Conservation (phyloP, 2,888 invertebrate species). For the Cephus spinipes region DNA sequence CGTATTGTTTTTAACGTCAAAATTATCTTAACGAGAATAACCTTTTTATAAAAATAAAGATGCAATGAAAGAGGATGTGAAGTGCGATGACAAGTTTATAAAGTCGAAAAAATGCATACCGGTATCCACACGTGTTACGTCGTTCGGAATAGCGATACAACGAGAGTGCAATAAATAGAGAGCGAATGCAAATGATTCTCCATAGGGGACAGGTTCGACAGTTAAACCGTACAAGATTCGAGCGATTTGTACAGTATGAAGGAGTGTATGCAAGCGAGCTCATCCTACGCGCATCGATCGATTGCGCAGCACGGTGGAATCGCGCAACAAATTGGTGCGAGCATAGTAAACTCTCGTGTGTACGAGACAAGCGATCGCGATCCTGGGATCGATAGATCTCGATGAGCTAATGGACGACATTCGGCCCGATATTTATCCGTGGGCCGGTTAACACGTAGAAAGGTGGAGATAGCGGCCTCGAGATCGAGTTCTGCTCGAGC, state of each 20-base stretch:
- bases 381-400: neutral
- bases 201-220: neutral
- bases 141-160: neutral
- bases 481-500: constrained; percentile 2
- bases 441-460: constrained; percentile 5
- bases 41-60: neutral
- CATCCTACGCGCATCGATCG: neutral
- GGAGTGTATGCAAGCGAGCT: neutral
- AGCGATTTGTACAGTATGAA: neutral
- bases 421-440: constrained; percentile 2
- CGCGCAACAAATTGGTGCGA: constrained; percentile 7
- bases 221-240: neutral
- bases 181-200: neutral
- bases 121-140: neutral
- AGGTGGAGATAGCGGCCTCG: neutral
- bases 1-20: too few species aligned
- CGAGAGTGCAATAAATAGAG: neutral
- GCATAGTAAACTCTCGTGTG: neutral
- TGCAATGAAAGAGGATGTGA: neutral
- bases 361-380: constrained; percentile 6
- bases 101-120: neutral
- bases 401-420: constrained; percentile 5
- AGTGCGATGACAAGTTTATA: neutral
- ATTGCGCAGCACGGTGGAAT: constrained; percentile 4
- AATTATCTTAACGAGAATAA: too few species aligned